phyloP scores from a whole-genome alignment of 1,140 invertebrate genomes.

The Halictus rubicundus region DNA sequence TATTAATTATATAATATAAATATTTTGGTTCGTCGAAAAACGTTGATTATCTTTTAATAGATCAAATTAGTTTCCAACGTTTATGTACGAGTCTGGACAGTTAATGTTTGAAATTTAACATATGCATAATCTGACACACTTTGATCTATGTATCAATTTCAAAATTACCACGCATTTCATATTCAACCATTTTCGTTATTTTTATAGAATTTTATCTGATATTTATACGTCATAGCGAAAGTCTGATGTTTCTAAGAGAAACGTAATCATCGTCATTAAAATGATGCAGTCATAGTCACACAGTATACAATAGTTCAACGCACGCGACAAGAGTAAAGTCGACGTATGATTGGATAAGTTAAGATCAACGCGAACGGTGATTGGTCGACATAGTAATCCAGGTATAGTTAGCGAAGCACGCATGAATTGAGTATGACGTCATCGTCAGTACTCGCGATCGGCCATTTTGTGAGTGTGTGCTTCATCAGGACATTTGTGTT shows the following conservation, averaged over 20 bases:
- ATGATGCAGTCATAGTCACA: slow-evolving; percentile 17
- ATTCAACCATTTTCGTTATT: not conserved
- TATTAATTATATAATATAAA: not conserved
- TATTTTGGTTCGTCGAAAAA: not conserved
- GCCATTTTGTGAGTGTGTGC: slow-evolving; percentile 80
- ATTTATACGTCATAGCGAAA: not conserved
- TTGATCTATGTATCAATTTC: not conserved
- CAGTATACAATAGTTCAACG: not conserved
- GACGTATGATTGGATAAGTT: slow-evolving; percentile 3
- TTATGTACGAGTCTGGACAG: no score
- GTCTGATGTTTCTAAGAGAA: not conserved
- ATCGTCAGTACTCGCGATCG: slow-evolving; percentile 73
- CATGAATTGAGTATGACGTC: slow-evolving; percentile 73
- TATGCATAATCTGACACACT: not conserved
- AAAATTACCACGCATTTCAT: not conserved
- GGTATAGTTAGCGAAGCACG: slow-evolving; percentile 32
- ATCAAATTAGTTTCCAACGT: not conserved
- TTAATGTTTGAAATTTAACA: slow-evolving; percentile 1
- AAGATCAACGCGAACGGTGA: not conserved
- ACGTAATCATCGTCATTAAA: slow-evolving; percentile 28
- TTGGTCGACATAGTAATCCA: slow-evolving; percentile 30
- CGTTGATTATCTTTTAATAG: not conserved
- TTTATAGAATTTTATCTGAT: not conserved
- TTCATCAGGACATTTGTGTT: slow-evolving; percentile 71
- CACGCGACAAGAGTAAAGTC: slow-evolving; percentile 1